Percentiles rank a stretch among this genome's conserved stretches.
These are phyloP conservation scores for Heteromurus nitidus DNA, from an alignment of 2,888 invertebrate species.

Conservation along the genomic window DNA sequence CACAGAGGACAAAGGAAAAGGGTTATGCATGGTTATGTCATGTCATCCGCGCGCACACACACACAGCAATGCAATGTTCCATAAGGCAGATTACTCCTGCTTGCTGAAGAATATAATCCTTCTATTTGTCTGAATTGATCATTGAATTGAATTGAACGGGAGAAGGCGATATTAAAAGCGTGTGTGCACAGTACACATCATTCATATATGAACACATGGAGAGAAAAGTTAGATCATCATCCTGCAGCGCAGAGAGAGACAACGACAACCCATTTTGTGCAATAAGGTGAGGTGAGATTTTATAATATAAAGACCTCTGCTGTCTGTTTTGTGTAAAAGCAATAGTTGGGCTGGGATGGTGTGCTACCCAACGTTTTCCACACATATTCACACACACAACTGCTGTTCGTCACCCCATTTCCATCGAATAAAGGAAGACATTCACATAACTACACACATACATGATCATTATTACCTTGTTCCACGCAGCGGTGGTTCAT, in stretches of 20 bases:
- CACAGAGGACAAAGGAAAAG: slow-evolving; percentile 69
- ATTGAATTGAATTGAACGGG: slow-evolving; percentile 25
- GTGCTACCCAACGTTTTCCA: neutral
- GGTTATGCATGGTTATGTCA: slow-evolving; percentile 64
- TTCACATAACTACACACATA: slow-evolving; percentile 28
- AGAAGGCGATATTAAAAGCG: slow-evolving; percentile 27
- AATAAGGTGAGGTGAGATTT: slow-evolving; percentile 33
- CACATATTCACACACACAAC: slow-evolving; percentile 18
- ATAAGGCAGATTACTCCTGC: neutral
- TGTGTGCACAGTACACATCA: too few species aligned
- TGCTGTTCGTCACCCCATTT: slow-evolving; percentile 63
- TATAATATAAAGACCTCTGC: slow-evolving; percentile 39
- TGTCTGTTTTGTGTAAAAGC: slow-evolving; percentile 26
- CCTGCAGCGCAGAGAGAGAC: slow-evolving; percentile 7
- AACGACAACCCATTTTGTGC: neutral
- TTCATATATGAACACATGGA: neutral
- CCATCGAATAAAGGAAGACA: slow-evolving; percentile 49
- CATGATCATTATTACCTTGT: slow-evolving; percentile 62
- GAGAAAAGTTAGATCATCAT: slow-evolving; percentile 26
- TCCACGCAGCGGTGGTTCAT: slow-evolving; percentile 65
- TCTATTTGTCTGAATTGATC: slow-evolving; percentile 16
- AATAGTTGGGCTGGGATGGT: slow-evolving; percentile 12
- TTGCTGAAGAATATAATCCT: slow-evolving; percentile 10
- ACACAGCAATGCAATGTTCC: neutral
- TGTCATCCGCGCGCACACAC: slow-evolving; percentile 14